Evolutionary conservation across 2,113 vertebrate species (phyloP).

Genomic region (Ceyx cyanopectus): DNA sequence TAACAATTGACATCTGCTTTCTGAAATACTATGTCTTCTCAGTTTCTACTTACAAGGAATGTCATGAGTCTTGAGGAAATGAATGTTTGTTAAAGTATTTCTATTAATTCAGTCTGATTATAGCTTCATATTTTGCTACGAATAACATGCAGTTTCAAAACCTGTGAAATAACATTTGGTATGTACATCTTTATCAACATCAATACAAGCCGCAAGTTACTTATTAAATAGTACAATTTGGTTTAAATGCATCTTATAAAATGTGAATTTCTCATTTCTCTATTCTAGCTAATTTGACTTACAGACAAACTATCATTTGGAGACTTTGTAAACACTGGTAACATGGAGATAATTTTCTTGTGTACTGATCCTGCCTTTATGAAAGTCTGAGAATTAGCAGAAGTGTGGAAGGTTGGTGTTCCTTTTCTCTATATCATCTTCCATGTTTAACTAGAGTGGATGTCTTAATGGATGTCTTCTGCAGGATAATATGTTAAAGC

Average conservation of each 20-base stretch:
- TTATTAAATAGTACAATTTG: constrained; percentile 74
- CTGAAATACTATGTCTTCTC: constrained; percentile 8
- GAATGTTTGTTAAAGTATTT: constrained; percentile 68
- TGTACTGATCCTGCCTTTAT: neutral
- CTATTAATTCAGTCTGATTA: constrained; percentile 81
- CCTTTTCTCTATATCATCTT: neutral
- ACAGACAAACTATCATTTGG: constrained; percentile 36
- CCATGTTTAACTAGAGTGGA: neutral
- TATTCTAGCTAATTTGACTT: constrained; percentile 62
- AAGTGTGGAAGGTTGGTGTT: neutral
- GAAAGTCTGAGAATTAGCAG: neutral
- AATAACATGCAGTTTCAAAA: constrained; percentile 75
- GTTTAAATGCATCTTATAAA: constrained; percentile 66
- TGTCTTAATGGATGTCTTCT: constrained; percentile 42
- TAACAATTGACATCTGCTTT: constrained; percentile 61
- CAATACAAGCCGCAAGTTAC: constrained; percentile 64
- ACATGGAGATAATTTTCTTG: neutral
- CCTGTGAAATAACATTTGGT: constrained; percentile 64
- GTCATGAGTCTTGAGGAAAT: constrained; percentile 64
- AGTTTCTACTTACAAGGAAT: constrained; percentile 58
- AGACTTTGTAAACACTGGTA: constrained; percentile 47
- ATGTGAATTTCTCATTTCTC: constrained; percentile 37
- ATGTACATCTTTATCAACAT: constrained; percentile 71
- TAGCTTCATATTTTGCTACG: constrained; percentile 74
- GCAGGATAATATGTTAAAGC: constrained; percentile 61